Evolutionary conservation across 1,140 invertebrate genomes (phyloP), one percentile per base, ranked within the genome.

Genomic region (Temnothorax longispinosus): DNA sequence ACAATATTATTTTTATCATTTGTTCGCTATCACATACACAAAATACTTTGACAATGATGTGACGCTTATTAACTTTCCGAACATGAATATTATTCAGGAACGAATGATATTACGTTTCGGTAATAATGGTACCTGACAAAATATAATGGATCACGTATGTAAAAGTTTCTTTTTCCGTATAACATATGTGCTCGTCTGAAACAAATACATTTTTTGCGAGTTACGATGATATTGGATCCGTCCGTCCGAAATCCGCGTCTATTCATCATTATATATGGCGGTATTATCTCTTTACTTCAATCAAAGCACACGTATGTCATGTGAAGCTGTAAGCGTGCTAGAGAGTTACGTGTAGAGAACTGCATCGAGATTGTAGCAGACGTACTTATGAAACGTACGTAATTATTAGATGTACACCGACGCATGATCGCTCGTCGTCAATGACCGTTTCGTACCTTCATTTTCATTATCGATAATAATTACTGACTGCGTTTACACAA

Each of bases 241-340:
- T 50, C 27, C 54, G n/a, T 72, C n/a, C 32, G 67, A 72, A 74
- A 74, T 38, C 38, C 80, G 41, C 27, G 67, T 56, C 18, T 60
- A 74, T 74, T 52, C 71, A n/a, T 27, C 64, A 71, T 58, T 74
- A 60, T 21, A 27, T 27, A 27, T 27, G 41, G n/a, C 54, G 67
- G 21, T 72, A 60, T 82, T 60, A 44, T 82, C 52, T 74, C 15
- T 60, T 27, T 27, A 82, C 27, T 21, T 82, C 52, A 38, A 58
- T 82, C 80, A 82, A 75, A 82, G 54, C 80, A 82, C 69, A 74
- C 78, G 78, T 82, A 58, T 82, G 80, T 72, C 35, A 82, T 82
- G 65, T 82, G 41, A 58, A 81, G 21, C 52, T 81, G 65, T 72
- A 72, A 67, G 32, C 77, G 47, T 71, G 15, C n/a, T 82, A 82